A percentile compares a stretch with the other conserved stretches of the same genome.
These are phyloP conservation scores for Phrixothrix hirtus DNA, from an alignment of 2,888 invertebrate genomes.

Conservation along the genomic window DNA sequence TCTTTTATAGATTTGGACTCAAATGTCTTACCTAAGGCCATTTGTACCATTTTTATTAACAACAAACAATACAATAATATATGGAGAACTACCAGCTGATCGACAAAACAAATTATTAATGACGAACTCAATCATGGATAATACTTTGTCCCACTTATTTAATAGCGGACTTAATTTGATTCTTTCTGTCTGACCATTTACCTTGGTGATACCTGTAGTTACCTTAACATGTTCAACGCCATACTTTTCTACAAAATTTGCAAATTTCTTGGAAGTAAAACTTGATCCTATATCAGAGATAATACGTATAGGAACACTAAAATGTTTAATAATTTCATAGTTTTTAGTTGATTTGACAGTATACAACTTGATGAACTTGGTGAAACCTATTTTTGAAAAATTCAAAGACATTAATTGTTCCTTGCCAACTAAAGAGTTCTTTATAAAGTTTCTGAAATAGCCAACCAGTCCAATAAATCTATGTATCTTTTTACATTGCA, in stretches of 20 bases:
- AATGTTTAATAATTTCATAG: no score
- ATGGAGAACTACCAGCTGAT: slow-evolving; percentile 3
- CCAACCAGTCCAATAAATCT: slow-evolving; percentile 7
- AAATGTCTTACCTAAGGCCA: neutral
- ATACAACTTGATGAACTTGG: slow-evolving; percentile 37
- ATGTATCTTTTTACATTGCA: slow-evolving; percentile 1
- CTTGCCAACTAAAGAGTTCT: neutral
- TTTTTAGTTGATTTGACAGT: no score
- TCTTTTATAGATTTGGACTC: neutral
- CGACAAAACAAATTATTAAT: slow-evolving; percentile 30
- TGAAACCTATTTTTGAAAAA: neutral
- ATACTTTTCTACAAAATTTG: slow-evolving; percentile 28
- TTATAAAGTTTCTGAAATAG: slow-evolving; percentile 1
- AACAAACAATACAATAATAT: slow-evolving; percentile 23
- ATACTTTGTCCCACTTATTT: slow-evolving; percentile 33
- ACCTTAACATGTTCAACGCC: slow-evolving; percentile 36
- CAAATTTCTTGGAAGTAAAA: no score
- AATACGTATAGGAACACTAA: no score
- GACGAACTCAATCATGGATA: slow-evolving; percentile 27
- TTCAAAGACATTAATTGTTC: neutral
- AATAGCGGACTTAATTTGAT: slow-evolving; percentile 27
- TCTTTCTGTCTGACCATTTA: slow-evolving; percentile 43
- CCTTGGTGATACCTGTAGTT: slow-evolving; percentile 38
- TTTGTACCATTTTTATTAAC: slow-evolving; percentile 11
- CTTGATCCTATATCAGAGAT: no score